Evolutionary conservation across 2,888 invertebrate species (phyloP).

Genomic region (Oligia latruncula): DNA sequence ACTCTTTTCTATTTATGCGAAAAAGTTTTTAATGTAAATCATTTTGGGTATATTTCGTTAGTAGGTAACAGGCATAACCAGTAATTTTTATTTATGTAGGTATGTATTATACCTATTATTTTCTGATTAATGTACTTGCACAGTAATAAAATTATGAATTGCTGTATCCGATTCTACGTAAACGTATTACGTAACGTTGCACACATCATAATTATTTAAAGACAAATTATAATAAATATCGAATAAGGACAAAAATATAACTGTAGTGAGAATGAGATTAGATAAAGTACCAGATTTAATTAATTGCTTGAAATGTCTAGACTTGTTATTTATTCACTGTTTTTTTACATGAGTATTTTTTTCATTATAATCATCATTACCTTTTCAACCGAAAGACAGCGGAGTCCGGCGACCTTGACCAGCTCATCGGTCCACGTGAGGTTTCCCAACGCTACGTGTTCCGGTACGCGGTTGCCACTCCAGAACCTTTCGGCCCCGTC

Average conservation of each 20-base stretch:
- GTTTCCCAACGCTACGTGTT: background rate
- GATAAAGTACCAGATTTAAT: background rate
- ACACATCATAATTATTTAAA: background rate
- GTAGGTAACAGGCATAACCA: background rate
- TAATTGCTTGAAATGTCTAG: background rate
- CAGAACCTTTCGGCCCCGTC: background rate
- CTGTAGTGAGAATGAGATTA: background rate
- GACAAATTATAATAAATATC: background rate
- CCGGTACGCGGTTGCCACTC: background rate
- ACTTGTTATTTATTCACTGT: background rate
- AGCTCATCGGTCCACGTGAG: background rate
- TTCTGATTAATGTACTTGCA: conserved; percentile 8
- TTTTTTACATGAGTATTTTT: background rate
- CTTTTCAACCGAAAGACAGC: background rate
- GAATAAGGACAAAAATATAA: no score
- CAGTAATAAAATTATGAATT: conserved; percentile 21
- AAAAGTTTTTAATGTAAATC: conserved; percentile 13
- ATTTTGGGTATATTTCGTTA: conserved; percentile 4
- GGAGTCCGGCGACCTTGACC: background rate
- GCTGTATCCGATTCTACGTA: background rate
- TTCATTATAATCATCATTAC: background rate
- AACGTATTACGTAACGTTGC: background rate
- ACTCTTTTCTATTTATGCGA: conserved; percentile 22
- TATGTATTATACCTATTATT: conserved; percentile 12
- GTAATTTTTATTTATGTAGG: conserved; percentile 1